These are phyloP conservation scores for Pangasianodon gigas DNA, from an alignment of 2,113 vertebrate species.

Conservation along the genomic window DNA sequence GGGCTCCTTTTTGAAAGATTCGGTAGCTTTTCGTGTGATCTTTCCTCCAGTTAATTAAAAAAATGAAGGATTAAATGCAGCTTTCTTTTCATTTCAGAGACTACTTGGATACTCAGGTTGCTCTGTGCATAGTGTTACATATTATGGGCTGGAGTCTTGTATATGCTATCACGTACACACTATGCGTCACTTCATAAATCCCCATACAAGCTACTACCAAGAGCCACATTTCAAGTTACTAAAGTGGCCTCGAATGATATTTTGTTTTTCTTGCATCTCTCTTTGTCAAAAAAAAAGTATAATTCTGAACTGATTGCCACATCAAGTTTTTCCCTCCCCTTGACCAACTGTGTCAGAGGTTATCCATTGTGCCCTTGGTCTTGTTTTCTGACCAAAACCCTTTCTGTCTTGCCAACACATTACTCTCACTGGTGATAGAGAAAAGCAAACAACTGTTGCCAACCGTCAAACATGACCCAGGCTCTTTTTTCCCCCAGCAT, in stretches of 20 bases:
- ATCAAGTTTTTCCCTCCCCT: slow-evolving; percentile 34
- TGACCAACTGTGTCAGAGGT: slow-evolving; percentile 74
- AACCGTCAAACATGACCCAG: slow-evolving; percentile 72
- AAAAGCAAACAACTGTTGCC: slow-evolving; percentile 72
- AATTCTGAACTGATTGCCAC: slow-evolving; percentile 39
- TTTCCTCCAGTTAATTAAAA: slow-evolving; percentile 56
- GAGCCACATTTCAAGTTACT: background rate
- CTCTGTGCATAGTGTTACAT: slow-evolving; percentile 18
- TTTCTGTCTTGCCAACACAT: slow-evolving; percentile 80
- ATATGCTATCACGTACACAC: background rate
- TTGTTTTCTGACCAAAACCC: slow-evolving; percentile 68
- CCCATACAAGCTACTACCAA: background rate
- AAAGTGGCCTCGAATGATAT: background rate
- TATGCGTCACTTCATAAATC: background rate
- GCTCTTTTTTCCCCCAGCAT: slow-evolving; percentile 71
- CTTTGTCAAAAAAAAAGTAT: background rate
- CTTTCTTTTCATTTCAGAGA: slow-evolving; percentile 22
- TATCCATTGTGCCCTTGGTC: slow-evolving; percentile 75
- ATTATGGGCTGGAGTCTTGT: background rate
- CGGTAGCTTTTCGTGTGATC: slow-evolving; percentile 48
- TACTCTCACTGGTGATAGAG: slow-evolving; percentile 78
- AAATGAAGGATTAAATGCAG: slow-evolving; percentile 40
- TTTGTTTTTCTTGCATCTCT: background rate
- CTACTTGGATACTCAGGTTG: background rate
- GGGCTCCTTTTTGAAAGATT: slow-evolving; percentile 44